Base-by-base conservation (phyloP, 2,888 invertebrate genomes). In the Sympetrum striolatum region DNA sequence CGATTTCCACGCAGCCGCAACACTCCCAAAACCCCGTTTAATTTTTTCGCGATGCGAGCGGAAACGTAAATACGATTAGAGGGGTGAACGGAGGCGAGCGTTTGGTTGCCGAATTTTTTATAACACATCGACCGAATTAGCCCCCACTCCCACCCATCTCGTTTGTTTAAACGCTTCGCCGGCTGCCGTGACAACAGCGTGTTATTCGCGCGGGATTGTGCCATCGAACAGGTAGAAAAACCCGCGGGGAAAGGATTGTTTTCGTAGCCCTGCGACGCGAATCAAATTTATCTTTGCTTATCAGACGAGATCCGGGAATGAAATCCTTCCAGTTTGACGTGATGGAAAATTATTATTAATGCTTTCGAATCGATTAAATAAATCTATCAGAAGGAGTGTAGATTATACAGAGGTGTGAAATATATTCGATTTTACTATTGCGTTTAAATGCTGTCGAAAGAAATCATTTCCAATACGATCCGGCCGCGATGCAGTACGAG, bases 11-110 rank as follows among this genome's bases (percentile, higher is more conserved):
- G 86, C 35, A 31, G 58, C 86, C 12, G 22, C 86, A 15, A 31
- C 35, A 15, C 25, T 35, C 25, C 35, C 10, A 15, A 44, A 44
- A 44, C 48, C 22, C 15, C 81, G 48, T 48, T 81, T 44, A 58
- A 82, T 37, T 58, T 73, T 73, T 73, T 73, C 31, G 14, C 31
- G 25, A 73, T 73, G 18, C 31, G 86, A 18, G 60, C 80, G 80
- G 37, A 25, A 64, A 64, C 60, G 86, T 58, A 86, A 86, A 86
- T 86, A 60, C 86, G 86, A 86, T 86, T 86, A 86, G 60, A 31
- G 86, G 73, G 73, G 73, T 31, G 73, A 60, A 60, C 60, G 60
- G 18, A 60, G 60, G 18, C 18, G 18, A 73, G 73, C 22, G 73
- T 73, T 25, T 73, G 73, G 31, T 31, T 31, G 25, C 53, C 53